phyloP scores from a whole-genome alignment of 2,888 invertebrate species.

The Dryobotodes eremita region DNA sequence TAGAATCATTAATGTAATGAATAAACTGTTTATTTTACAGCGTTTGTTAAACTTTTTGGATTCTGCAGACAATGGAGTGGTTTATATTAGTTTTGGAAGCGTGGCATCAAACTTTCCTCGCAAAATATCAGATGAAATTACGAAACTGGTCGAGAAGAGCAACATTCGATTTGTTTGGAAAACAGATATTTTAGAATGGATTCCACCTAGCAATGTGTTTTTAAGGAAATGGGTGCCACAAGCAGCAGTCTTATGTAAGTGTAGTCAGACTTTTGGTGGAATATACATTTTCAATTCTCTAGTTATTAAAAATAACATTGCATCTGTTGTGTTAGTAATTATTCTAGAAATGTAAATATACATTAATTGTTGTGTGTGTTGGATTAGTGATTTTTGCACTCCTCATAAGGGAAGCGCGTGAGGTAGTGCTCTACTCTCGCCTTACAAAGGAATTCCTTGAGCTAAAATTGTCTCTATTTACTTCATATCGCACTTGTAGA shows the following conservation, averaged over 20 bases:
- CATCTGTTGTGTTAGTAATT: neutral
- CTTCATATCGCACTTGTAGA: too few species aligned
- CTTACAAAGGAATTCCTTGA: too few species aligned
- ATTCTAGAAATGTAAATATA: neutral
- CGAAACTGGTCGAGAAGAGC: constrained; percentile 79
- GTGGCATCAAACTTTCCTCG: constrained; percentile 92
- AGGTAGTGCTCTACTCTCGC: too few species aligned
- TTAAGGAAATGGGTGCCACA: constrained; percentile 94
- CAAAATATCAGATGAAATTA: constrained; percentile 89
- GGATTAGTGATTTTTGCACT: too few species aligned
- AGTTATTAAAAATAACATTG: too few species aligned
- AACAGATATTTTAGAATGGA: constrained; percentile 92
- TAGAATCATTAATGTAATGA: neutral
- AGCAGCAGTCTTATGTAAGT: constrained; percentile 92
- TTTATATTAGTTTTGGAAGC: constrained; percentile 94
- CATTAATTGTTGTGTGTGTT: neutral
- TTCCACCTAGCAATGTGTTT: constrained; percentile 92
- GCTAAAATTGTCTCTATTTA: too few species aligned
- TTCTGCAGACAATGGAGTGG: constrained; percentile 91
- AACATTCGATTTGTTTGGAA: constrained; percentile 93
- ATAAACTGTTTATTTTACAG: constrained; percentile 45
- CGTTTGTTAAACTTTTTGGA: constrained; percentile 86
- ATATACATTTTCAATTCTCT: neutral
- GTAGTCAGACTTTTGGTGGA: neutral
- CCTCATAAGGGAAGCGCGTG: too few species aligned